These are phyloP conservation scores for Hycleus phaleratus DNA, from an alignment of 1,140 invertebrate genomes.

Conservation along the genomic window DNA sequence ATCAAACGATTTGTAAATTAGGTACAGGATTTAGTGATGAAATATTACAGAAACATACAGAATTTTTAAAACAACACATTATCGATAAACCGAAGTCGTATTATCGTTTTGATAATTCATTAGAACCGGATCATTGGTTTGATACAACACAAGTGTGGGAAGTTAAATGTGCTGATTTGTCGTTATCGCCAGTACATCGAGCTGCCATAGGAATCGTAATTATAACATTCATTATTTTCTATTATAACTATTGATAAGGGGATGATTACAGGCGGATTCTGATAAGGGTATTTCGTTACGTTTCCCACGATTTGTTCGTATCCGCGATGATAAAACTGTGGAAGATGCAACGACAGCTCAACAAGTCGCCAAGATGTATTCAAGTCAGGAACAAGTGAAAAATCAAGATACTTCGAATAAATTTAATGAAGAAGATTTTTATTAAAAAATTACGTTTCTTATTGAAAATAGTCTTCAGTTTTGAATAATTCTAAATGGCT, in stretches of 20 bases:
- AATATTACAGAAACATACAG: conserved; percentile 68
- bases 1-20: conserved; percentile 89
- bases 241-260: too few relatives aligned
- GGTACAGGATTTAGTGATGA: conserved; percentile 97
- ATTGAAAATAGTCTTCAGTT: conserved; percentile 24
- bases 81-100: conserved; percentile 74
- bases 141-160: conserved; percentile 92
- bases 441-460: conserved; percentile 39
- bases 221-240: neutral
- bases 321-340: conserved; percentile 87
- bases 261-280: conserved; percentile 61
- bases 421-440: conserved; percentile 58
- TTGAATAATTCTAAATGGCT: conserved; percentile 15
- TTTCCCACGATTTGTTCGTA: conserved; percentile 90
- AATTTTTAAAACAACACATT: conserved; percentile 70
- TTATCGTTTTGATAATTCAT: conserved; percentile 69
- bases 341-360: conserved; percentile 89
- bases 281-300: conserved; percentile 92
- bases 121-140: conserved; percentile 94
- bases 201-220: conserved; percentile 79
- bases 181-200: conserved; percentile 88
- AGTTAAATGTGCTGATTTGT: conserved; percentile 97
- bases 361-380: conserved; percentile 80
- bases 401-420: conserved; percentile 52
- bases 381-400: conserved; percentile 85